Evolutionary conservation across 1,140 invertebrate genomes (phyloP), one percentile per base, ranked within the genome.

Genomic region (Asbolus verrucosus): DNA sequence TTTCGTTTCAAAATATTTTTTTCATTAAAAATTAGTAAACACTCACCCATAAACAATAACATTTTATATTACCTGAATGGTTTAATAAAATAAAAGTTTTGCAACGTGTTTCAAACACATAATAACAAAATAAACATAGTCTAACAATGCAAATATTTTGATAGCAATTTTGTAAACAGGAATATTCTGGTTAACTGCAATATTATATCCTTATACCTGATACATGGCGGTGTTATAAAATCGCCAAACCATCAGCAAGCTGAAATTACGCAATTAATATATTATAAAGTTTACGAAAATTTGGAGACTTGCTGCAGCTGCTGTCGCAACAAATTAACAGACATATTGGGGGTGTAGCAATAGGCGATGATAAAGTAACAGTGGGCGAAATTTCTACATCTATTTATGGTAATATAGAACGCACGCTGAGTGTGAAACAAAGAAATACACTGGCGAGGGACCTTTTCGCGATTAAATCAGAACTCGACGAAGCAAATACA

Each of bases 101-200:
- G 46, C 46, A 54, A 54, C 21, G 46, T 54, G n/a, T 54, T 24
- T 27, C 21, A 27, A 54, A 54, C 46, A 54, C 14, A 54, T 54
- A 54, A 54, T 11, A 24, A 54, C 9, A 54, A 54, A 54, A 63
- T 63, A 39, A 63, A 63, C 61, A 63, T 18, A 39, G 11, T 63
- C 24, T 62, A 62, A 63, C 61, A 63, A 63, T 63, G 61, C 41
- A 63, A 63, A 63, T 63, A 63, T 63, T 63, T 63, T 27, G 19
- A 13, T 54, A 27, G 46, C 11, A 5, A 31, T 27, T 54, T 21
- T 54, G 21, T 54, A 54, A 24, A 54, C 46, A 54, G 43, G 43
- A 50, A 24, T 50, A 50, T 50, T 50, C 43, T 19, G 21, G 46
- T 54, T 54, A 13, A 54, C 15, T 54, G 46, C 46, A 54, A 54